Conservation (phyloP, 2,888 invertebrate genomes). For the Dastarcus helophoroides region DNA sequence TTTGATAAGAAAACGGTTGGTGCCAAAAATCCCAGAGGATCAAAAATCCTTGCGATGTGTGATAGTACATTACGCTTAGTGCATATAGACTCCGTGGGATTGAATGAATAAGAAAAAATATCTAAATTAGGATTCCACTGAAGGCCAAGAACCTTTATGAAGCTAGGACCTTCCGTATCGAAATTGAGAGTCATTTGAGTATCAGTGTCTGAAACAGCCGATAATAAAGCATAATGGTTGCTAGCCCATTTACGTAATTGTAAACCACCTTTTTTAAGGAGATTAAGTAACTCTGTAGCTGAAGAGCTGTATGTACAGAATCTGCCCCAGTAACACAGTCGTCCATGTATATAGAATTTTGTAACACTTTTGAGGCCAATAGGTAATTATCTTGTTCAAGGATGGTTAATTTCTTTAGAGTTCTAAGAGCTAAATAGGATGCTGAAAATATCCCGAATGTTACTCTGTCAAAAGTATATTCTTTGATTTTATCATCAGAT, state of each 20-base stretch:
- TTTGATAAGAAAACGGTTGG: too few relatives aligned
- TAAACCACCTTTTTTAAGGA: slow-evolving; percentile 4
- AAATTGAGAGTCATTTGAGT: slow-evolving; percentile 1
- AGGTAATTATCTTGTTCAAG: slow-evolving; percentile 3
- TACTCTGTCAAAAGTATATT: slow-evolving; percentile 5
- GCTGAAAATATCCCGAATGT: slow-evolving; percentile 5
- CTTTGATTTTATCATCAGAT: slow-evolving; percentile 3
- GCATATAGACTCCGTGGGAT: too few relatives aligned
- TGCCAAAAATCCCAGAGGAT: too few relatives aligned
- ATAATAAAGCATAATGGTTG: background rate
- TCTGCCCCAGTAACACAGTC: slow-evolving; percentile 1
- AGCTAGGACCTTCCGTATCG: background rate
- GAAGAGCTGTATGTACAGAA: slow-evolving; percentile 5
- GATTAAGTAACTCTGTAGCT: slow-evolving; percentile 4
- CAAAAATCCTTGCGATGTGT: too few relatives aligned
- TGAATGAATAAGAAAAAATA: too few relatives aligned
- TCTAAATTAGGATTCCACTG: background rate
- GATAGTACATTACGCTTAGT: too few relatives aligned
- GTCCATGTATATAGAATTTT: slow-evolving; percentile 5
- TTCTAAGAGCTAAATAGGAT: slow-evolving; percentile 4
- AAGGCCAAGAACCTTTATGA: background rate
- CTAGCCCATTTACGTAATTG: slow-evolving; percentile 6
- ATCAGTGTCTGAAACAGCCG: background rate
- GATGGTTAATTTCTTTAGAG: slow-evolving; percentile 3
- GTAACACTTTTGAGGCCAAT: slow-evolving; percentile 4